Evolutionary conservation across 2,113 vertebrate genomes (phyloP).

Genomic region (Petaurus breviceps): DNA sequence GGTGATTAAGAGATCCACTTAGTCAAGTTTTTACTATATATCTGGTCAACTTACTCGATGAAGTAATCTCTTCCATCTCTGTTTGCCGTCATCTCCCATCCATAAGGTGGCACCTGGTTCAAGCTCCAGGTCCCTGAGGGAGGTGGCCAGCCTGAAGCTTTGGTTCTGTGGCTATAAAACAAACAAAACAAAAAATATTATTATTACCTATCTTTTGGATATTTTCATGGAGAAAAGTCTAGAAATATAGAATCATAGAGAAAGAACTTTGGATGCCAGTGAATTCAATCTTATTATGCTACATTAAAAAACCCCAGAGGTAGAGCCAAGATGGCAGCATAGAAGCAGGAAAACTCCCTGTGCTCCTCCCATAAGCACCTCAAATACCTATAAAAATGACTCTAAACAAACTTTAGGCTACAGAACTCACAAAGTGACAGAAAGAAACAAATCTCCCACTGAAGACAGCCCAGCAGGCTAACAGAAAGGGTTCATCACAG

Average conservation of each 20-base stretch:
- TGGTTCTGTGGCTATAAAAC: conserved; percentile 92
- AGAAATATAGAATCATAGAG: background rate
- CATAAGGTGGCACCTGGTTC: conserved; percentile 94
- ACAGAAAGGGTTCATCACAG: no score
- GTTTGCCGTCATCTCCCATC: conserved; percentile 97
- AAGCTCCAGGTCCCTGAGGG: conserved; percentile 93
- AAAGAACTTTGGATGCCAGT: background rate
- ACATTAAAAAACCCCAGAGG: background rate
- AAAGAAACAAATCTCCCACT: no score
- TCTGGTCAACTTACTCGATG: conserved; percentile 89
- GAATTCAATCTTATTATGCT: background rate
- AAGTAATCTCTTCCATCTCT: conserved; percentile 97
- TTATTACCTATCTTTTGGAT: background rate
- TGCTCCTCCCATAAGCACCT: no score
- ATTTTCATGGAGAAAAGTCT: background rate
- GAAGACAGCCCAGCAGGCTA: no score
- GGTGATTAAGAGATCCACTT: background rate
- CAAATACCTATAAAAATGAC: no score
- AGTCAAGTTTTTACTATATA: background rate
- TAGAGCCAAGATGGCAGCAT: no score
- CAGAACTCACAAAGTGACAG: no score
- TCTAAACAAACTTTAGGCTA: no score
- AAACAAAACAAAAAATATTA: conserved; percentile 43
- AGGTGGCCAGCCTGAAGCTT: conserved; percentile 94
- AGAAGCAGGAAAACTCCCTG: no score